These are phyloP conservation scores for Papilio machaon DNA, from an alignment of 1,140 invertebrate species.

Conservation along the genomic window DNA sequence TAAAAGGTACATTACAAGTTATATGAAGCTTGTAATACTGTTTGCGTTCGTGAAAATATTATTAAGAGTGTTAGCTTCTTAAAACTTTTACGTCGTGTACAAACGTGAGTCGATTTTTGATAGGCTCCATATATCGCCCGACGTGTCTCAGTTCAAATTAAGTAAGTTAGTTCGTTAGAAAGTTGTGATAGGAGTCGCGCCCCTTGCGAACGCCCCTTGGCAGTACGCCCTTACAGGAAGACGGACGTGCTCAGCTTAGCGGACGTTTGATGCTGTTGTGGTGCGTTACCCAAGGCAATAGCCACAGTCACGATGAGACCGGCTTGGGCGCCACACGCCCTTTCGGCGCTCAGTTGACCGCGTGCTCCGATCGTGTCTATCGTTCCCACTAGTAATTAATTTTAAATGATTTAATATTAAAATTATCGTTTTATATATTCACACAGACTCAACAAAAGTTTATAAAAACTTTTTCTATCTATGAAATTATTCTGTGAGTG, in stretches of 20 bases:
- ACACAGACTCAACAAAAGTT: not conserved
- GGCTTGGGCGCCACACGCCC: constrained; percentile 56
- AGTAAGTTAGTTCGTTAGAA: constrained; percentile 37
- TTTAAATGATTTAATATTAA: constrained; percentile 4
- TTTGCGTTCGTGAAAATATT: constrained; percentile 25
- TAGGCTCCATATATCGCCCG: constrained; percentile 16
- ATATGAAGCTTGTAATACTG: constrained; percentile 12
- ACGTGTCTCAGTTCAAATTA: constrained; percentile 28
- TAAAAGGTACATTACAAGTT: constrained; percentile 9
- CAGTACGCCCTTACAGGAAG: not conserved
- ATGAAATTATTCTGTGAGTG: constrained; percentile 2
- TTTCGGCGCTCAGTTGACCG: constrained; percentile 42
- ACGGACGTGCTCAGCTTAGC: constrained; percentile 5
- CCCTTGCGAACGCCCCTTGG: not conserved
- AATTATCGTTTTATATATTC: not conserved
- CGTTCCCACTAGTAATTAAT: constrained; percentile 25
- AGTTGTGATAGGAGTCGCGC: constrained; percentile 31
- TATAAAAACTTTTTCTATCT: not conserved
- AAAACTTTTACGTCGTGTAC: constrained; percentile 25
- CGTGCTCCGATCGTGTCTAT: constrained; percentile 50
- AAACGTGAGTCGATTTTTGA: constrained; percentile 31
- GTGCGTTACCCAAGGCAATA: not conserved
- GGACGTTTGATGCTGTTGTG: constrained; percentile 27
- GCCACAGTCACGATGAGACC: constrained; percentile 62
- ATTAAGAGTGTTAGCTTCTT: constrained; percentile 18